Conservation (phyloP, 1,140 invertebrate species). For the Brachionus angularis region DNA sequence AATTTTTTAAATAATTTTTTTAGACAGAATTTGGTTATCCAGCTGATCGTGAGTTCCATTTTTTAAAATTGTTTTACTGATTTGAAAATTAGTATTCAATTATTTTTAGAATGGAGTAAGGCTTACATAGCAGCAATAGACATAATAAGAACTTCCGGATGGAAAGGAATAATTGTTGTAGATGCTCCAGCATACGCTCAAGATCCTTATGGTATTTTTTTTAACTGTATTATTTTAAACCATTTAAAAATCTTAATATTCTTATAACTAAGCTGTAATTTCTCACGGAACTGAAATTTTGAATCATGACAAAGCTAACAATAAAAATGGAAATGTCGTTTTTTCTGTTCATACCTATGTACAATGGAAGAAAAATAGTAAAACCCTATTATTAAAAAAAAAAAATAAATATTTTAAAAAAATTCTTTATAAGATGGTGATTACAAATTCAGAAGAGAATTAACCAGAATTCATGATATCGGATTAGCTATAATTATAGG, state of each 20-base stretch:
- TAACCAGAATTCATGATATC: slow-evolving; percentile 5
- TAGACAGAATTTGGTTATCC: too few relatives aligned
- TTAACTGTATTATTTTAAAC: not conserved
- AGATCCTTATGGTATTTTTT: slow-evolving; percentile 25
- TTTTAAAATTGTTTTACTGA: too few relatives aligned
- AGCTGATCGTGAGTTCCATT: too few relatives aligned
- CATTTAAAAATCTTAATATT: too few relatives aligned
- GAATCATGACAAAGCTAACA: slow-evolving; percentile 15
- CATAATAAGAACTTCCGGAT: slow-evolving; percentile 19
- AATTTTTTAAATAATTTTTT: too few relatives aligned
- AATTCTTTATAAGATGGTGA: not conserved
- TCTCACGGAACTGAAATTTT: not conserved
- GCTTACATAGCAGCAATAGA: slow-evolving; percentile 20
- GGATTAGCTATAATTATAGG: not conserved
- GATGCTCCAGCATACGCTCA: slow-evolving; percentile 33
- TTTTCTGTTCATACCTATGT: slow-evolving; percentile 27
- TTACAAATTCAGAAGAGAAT: slow-evolving; percentile 22
- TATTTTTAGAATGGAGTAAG: slow-evolving; percentile 16
- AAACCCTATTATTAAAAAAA: not conserved
- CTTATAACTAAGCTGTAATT: slow-evolving; percentile 19
- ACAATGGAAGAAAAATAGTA: slow-evolving; percentile 7
- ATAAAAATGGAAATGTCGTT: slow-evolving; percentile 19
- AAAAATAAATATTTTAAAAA: not conserved
- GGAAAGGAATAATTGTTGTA: slow-evolving; percentile 19
- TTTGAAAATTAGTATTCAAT: too few relatives aligned